Evolutionary conservation across 2,113 vertebrate species (phyloP), one percentile per base, ranked within the genome.

Genomic region (Rattus rattus): DNA sequence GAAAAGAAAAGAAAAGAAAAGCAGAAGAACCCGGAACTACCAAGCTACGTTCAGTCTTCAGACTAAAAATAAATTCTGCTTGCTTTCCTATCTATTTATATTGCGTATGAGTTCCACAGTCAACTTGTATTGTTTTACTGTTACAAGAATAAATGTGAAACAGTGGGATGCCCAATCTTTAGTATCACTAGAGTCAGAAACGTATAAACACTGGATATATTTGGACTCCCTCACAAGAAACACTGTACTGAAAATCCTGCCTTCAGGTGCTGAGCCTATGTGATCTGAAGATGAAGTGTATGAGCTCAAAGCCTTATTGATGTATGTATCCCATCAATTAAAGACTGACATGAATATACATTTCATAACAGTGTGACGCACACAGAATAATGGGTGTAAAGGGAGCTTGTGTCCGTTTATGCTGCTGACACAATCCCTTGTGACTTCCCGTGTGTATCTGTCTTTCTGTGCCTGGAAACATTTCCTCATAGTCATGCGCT

Each of bases 61-160:
- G 2, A 87, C 43, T 75, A 56, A 11, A 92, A 22, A 70, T 88
- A 5, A 92, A 81, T 54, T 93, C 91, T 79, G 6, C 3, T 67
- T 54, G 87, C 22, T 67, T 90, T 10, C 73, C 52, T 77, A 20
- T 70, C 14, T 84, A 73, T 85, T 75, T 89, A 72, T 61, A 67
- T 73, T 33, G 36, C 54, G 81, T 1, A 59, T 10, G 61, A 92
- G 2, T 76, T 91, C 39, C 24, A 85, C 2, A 61, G 19, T 52
- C 97, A 85, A 67, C 63, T 69, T 61, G 52, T 56, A 80, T 61
- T 92, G 61, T 85, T 94, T 95, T 81, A 86, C n/a, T 11, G 81
- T 52, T 43, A 80, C 22, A 69, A 83, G 95, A 83, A 52, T 72
- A 85, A 80, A 89, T 73, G 11, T 75, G 49, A 88, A 93, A 83